phyloP scores from a whole-genome alignment of 2,797 vertebrate genomes.

The Apodemus agrarius region DNA sequence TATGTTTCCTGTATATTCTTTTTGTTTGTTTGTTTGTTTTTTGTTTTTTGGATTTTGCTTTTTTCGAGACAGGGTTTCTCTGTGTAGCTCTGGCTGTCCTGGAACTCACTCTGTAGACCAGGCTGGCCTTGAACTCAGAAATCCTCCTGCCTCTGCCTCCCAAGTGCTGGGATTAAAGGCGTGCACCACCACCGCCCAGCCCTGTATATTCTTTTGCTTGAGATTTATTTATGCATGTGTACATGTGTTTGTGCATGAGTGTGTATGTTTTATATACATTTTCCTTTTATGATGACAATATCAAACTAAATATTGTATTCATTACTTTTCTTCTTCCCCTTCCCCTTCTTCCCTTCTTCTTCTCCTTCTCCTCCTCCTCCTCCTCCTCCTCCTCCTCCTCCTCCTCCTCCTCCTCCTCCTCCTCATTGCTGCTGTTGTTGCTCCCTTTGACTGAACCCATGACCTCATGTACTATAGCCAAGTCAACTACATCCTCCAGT shows the following conservation, averaged over 20 bases:
- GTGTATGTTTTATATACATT: background rate
- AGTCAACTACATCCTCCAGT: background rate
- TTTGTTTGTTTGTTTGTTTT: too few relatives aligned
- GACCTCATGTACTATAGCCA: background rate
- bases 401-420: too few relatives aligned
- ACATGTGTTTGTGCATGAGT: background rate
- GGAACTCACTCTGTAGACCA: too few relatives aligned
- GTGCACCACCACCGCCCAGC: too few relatives aligned
- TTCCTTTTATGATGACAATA: background rate
- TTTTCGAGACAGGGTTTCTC: too few relatives aligned
- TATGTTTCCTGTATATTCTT: background rate
- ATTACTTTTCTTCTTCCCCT: background rate
- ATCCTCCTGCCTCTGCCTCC: too few relatives aligned
- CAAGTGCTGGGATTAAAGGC: too few relatives aligned
- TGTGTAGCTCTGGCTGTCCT: too few relatives aligned
- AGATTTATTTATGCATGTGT: background rate
- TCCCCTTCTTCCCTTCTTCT: fast-evolving
- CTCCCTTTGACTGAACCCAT: background rate
- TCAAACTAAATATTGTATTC: background rate
- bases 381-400: too few relatives aligned
- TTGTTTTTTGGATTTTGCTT: too few relatives aligned
- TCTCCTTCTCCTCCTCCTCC: too few relatives aligned
- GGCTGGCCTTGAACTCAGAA: too few relatives aligned
- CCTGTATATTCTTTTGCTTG: background rate
- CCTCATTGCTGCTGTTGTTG: background rate